Percentiles rank a stretch among this genome's conserved stretches.
phyloP scores from a whole-genome alignment of 2,113 vertebrate species.

The Laticauda laticaudata region DNA sequence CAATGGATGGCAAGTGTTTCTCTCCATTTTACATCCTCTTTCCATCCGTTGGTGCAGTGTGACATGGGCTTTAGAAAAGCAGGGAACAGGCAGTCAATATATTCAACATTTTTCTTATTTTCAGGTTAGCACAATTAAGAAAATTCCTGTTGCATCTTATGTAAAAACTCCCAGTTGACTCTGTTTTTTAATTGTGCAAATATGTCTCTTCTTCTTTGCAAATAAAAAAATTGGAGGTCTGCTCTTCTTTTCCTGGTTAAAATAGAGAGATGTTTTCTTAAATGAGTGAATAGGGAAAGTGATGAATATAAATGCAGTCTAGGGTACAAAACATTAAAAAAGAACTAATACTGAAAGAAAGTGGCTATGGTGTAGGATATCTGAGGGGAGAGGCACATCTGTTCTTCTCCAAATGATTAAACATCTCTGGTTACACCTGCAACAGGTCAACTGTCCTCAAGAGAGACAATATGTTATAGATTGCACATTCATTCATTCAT shows the following conservation, averaged over 20 bases:
- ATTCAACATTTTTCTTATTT: neutral
- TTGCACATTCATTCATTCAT: neutral
- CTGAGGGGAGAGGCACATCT: neutral
- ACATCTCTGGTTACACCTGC: neutral
- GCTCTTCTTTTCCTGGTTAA: neutral
- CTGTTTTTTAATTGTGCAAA: neutral
- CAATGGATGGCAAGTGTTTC: too few relatives aligned
- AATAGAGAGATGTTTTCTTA: neutral
- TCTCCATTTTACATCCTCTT: too few relatives aligned
- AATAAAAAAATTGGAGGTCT: neutral
- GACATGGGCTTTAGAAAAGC: neutral
- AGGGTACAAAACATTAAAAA: neutral
- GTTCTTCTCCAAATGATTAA: neutral
- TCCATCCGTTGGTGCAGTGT: too few relatives aligned
- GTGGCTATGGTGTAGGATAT: neutral
- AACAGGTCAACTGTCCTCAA: neutral
- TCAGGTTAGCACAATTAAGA: neutral
- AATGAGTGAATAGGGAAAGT: neutral
- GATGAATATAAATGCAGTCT: neutral
- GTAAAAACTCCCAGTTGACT: neutral
- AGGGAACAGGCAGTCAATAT: neutral
- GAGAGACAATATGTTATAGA: neutral
- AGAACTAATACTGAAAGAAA: neutral
- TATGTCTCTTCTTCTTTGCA: neutral
- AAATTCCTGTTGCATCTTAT: neutral